phyloP scores from a whole-genome alignment of 2,797 vertebrate genomes.

The Tadarida brasiliensis region DNA sequence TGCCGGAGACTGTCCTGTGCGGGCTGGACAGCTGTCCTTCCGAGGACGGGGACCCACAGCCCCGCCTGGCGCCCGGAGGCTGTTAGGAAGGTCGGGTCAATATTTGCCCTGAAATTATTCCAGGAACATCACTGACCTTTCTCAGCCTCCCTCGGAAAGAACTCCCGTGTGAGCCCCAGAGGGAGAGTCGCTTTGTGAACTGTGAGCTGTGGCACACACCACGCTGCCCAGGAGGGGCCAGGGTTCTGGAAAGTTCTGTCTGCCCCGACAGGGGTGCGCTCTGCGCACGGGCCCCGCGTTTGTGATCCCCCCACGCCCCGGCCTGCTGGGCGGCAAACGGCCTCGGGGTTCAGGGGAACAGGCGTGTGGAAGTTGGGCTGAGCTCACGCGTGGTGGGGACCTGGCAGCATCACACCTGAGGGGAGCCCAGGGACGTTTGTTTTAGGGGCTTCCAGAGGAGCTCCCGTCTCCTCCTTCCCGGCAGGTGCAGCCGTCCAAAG shows the following conservation, averaged over 20 bases:
- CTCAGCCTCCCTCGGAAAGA: neutral
- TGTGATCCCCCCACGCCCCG: neutral
- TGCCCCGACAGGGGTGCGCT: neutral
- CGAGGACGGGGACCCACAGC: neutral
- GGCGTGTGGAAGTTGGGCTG: too few species aligned
- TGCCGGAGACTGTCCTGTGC: neutral
- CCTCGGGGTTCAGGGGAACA: too few species aligned
- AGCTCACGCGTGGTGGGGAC: too few species aligned
- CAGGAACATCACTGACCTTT: neutral
- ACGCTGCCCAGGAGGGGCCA: neutral
- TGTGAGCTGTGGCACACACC: neutral
- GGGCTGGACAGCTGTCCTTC: neutral
- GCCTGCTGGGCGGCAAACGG: too few species aligned
- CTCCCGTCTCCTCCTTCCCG: too few species aligned
- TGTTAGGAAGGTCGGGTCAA: neutral
- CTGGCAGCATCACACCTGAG: too few species aligned
- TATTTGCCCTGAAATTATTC: neutral
- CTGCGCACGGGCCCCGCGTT: neutral
- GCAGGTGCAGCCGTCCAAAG: too few species aligned
- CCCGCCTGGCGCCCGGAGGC: neutral
- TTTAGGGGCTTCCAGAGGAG: too few species aligned
- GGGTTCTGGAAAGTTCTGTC: constrained; percentile 41
- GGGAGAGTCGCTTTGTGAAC: neutral
- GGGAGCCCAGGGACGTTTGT: too few species aligned
- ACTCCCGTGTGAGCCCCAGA: neutral